Base-by-base conservation (phyloP, 2,797 vertebrate genomes). In the Enteromius argenteus region DNA sequence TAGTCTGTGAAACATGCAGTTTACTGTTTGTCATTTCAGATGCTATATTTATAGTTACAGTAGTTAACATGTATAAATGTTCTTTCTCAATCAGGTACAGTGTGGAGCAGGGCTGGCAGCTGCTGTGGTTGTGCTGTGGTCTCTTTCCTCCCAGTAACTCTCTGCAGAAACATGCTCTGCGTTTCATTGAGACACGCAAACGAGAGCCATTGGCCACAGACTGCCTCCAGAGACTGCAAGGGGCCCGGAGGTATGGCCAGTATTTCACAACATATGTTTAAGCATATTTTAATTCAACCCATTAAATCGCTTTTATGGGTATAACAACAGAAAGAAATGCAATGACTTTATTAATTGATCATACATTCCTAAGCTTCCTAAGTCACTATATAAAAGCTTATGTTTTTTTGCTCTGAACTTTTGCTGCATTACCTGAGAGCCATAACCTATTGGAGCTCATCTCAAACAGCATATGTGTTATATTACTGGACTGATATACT, bases 41-140 rank as follows among this genome's bases (percentile, higher is more conserved):
- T 71, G 68, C 42, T 72, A 15, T 71, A 8, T 10, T 9, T 4
- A 15, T 17, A 4, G 17, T 27, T 8, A 17, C 8, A 46, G 10
- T 10, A 2, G 27, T 27, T 46, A 30, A 79, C 23, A 32, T 44
- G 9, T 75, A 49, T 23, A 17, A 4, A 11, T 79, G 58, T 44
- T 51, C 11, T 69, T 81, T 46, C 19, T 82, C 30, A 58, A 66
- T 2, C 94, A 99, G 98, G 91, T 95, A 95, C 90, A 99, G 98
- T 0, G 42, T 97, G 80, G 96, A 96, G 88, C 95, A 92, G 76
- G 98, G 97, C 85, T 99, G 98, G 98, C 98, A 99, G 92, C 94
- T 99, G 77, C 92, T 99, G 30, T 99, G 98, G 97, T 96, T 99
- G 30, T 98, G 97, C 91, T 97, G 97, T 0, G 97, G 98, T 58